Evolutionary conservation across 2,113 vertebrate species (phyloP).

Genomic region (Myrmecobius fasciatus): DNA sequence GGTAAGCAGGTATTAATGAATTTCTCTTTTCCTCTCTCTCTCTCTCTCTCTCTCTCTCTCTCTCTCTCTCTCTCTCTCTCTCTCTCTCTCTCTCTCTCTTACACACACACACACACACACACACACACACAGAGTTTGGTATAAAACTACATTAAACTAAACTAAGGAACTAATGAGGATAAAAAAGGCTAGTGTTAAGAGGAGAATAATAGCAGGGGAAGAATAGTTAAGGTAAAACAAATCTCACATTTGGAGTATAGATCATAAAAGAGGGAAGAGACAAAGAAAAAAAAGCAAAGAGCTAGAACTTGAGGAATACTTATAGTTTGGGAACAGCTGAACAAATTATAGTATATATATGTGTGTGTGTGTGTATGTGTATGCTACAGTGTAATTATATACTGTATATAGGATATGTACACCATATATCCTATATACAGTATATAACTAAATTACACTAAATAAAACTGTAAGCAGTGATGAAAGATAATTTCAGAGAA

Average conservation of each 20-base stretch:
- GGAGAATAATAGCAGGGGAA: background rate
- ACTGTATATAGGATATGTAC: no score
- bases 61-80: no score
- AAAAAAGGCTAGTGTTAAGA: background rate
- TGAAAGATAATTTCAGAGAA: background rate
- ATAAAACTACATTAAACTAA: background rate
- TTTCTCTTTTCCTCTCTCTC: background rate
- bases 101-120: no score
- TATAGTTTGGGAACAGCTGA: background rate
- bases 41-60: no score
- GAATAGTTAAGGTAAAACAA: background rate
- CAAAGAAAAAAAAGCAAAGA: background rate
- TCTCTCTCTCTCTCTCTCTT: no score
- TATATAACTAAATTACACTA: no score
- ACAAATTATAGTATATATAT: no score
- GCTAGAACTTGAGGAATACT: background rate
- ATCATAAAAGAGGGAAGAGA: no score
- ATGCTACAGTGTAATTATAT: no score
- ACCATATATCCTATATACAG: no score
- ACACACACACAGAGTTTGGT: no score
- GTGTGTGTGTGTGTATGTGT: no score
- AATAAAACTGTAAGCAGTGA: background rate
- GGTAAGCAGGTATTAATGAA: background rate
- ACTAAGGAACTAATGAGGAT: background rate
- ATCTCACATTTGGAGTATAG: background rate